Percentiles rank a stretch among this genome's conserved stretches.
These are phyloP conservation scores for Helobdella robusta DNA, from an alignment of 2,888 invertebrate species.

Conservation along the genomic window DNA sequence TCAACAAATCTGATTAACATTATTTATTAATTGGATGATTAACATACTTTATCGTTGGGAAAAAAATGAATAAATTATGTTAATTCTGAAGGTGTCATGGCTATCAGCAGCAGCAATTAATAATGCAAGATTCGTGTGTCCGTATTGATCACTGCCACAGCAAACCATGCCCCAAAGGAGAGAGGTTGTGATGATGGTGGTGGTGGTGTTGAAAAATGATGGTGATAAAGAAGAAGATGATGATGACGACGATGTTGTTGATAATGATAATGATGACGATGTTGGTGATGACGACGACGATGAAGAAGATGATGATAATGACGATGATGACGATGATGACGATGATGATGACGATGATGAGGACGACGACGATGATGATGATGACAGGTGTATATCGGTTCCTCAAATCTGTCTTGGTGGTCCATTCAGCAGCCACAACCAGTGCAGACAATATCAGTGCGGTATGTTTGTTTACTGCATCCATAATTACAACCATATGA, in stretches of 20 bases:
- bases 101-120: too few relatives aligned
- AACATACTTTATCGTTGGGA: too few relatives aligned
- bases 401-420: neutral
- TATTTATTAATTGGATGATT: too few relatives aligned
- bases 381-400: neutral
- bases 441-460: neutral
- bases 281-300: slow-evolving; percentile 16
- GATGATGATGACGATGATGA: slow-evolving; percentile 19
- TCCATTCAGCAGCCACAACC: neutral
- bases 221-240: neutral
- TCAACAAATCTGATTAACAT: too few relatives aligned
- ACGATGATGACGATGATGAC: slow-evolving; percentile 17
- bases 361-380: slow-evolving; percentile 1
- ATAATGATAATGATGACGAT: slow-evolving; percentile 8
- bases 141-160: too few relatives aligned
- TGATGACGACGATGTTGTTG: slow-evolving; percentile 5
- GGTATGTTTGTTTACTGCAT: neutral
- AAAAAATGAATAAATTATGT: too few relatives aligned
- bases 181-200: too few relatives aligned
- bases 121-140: too few relatives aligned
- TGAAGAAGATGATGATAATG: slow-evolving; percentile 18
- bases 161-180: too few relatives aligned
- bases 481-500: too few relatives aligned
- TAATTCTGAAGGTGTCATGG: too few relatives aligned
- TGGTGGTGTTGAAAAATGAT: neutral